A percentile compares a stretch with the other conserved stretches of the same genome.
phyloP scores from a whole-genome alignment of 2,113 vertebrate genomes.

The Sciurus niger region DNA sequence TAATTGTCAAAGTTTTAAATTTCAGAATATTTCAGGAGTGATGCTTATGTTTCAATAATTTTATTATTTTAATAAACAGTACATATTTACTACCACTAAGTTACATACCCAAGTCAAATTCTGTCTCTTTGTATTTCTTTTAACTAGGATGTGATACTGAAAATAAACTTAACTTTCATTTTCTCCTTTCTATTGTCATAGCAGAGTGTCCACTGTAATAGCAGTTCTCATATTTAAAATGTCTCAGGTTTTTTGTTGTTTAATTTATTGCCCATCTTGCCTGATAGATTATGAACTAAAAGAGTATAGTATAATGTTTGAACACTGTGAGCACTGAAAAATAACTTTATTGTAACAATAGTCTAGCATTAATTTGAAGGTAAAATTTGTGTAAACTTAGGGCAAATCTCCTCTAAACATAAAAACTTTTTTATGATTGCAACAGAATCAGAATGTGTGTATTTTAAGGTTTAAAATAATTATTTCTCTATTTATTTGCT shows the following conservation, averaged over 20 bases:
- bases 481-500: background rate
- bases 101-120: background rate
- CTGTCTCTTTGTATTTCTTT: background rate
- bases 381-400: background rate
- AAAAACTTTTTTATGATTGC: background rate
- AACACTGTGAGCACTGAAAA: background rate
- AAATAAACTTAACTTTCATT: background rate
- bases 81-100: background rate
- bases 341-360: background rate
- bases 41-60: conserved; percentile 6
- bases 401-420: background rate
- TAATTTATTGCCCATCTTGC: background rate
- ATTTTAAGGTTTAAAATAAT: background rate
- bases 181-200: background rate
- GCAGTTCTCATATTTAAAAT: background rate
- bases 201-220: background rate
- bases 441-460: background rate
- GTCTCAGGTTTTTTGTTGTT: background rate
- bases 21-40: background rate
- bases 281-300: background rate
- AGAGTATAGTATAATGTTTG: background rate
- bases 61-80: background rate
- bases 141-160: background rate
- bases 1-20: background rate
- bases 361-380: conserved; percentile 28